Evolutionary conservation across 2,113 vertebrate genomes (phyloP).

Genomic region (Junco hyemalis): DNA sequence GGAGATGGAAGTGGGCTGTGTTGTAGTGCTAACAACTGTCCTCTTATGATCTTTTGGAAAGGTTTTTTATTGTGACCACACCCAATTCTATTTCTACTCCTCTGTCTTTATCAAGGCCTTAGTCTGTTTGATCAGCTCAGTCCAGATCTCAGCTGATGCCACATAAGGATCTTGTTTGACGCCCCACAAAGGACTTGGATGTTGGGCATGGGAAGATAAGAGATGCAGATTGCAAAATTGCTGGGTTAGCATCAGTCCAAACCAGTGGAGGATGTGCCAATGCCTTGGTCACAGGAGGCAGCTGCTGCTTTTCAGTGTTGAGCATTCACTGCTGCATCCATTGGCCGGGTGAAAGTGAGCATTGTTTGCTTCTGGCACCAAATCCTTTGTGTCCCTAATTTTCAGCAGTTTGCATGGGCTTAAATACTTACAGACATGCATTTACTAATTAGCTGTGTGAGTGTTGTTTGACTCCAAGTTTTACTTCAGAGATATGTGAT

Average conservation of each 20-base stretch:
- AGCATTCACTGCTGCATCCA: neutral
- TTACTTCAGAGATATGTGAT: neutral
- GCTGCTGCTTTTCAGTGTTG: neutral
- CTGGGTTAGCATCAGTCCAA: neutral
- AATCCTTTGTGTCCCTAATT: neutral
- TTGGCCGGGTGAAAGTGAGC: neutral
- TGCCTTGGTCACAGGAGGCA: neutral
- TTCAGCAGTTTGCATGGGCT: neutral
- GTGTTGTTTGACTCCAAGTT: neutral
- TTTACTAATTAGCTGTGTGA: neutral
- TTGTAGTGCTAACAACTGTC: neutral
- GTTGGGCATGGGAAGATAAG: neutral
- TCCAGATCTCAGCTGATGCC: neutral
- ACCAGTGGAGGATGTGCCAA: neutral
- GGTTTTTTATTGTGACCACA: neutral
- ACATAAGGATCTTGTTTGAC: neutral
- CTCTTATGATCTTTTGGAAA: accelerated
- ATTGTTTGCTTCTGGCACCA: neutral
- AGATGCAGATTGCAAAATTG: neutral
- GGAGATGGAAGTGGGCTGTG: neutral
- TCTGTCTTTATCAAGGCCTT: neutral
- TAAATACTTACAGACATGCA: neutral
- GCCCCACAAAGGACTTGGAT: neutral
- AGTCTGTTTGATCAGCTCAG: accelerated
- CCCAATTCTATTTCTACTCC: neutral